phyloP scores from a whole-genome alignment of 2,888 invertebrate genomes.

The Phania funesta region DNA sequence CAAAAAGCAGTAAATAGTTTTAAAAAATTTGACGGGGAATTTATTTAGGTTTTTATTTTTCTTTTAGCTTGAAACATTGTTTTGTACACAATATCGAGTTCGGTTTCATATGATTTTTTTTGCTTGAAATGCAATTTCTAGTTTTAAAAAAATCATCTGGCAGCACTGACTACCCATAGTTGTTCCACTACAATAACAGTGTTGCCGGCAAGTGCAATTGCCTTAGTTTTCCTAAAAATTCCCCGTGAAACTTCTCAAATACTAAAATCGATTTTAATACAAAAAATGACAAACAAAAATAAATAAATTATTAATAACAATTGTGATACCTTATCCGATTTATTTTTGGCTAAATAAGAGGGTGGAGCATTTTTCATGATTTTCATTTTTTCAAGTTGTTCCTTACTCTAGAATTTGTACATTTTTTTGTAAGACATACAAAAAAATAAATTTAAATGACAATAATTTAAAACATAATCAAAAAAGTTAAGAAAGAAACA shows the following conservation, averaged over 20 bases:
- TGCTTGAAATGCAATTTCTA: no score
- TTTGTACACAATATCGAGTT: neutral
- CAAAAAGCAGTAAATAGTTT: constrained; percentile 36
- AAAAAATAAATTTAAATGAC: constrained; percentile 44
- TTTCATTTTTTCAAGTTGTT: constrained; percentile 84
- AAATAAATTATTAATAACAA: constrained; percentile 29
- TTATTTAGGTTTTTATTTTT: neutral
- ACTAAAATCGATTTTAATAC: neutral
- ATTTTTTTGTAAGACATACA: constrained; percentile 53
- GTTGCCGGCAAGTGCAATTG: neutral
- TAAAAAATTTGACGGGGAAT: constrained; percentile 2
- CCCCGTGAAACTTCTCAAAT: constrained; percentile 8
- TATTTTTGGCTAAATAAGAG: constrained; percentile 90
- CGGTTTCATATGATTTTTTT: no score
- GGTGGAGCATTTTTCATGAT: constrained; percentile 92
- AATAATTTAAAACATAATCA: constrained; percentile 39
- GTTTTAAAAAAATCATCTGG: no score
- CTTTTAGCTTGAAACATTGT: neutral
- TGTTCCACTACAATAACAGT: no score
- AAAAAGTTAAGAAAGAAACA: constrained; percentile 38
- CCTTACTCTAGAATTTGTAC: constrained; percentile 83
- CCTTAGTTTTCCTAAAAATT: neutral
- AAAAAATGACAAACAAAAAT: constrained; percentile 27
- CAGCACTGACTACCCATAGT: no score
- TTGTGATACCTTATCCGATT: constrained; percentile 89